Conservation (phyloP, 2,888 invertebrate species). For the Lasiommata megera region DNA sequence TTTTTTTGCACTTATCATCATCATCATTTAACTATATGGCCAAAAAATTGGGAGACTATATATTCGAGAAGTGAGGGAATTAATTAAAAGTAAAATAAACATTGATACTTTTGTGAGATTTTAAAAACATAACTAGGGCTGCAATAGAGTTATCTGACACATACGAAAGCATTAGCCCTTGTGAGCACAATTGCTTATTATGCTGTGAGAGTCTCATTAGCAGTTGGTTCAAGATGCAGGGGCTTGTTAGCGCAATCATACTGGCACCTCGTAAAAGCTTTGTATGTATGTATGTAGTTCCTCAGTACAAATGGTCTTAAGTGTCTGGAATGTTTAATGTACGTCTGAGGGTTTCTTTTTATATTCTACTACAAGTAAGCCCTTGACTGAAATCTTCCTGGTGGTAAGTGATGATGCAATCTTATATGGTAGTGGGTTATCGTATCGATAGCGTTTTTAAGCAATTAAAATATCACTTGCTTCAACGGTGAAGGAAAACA, state of each 20-base stretch:
- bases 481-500: too few species aligned
- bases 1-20: too few species aligned
- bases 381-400: too few species aligned
- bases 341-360: not conserved
- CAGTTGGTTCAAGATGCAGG: slow-evolving; percentile 58
- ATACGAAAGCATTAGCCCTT: slow-evolving; percentile 17
- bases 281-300: slow-evolving; percentile 38
- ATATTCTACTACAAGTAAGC: not conserved
- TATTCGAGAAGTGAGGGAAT: too few species aligned
- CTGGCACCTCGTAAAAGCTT: slow-evolving; percentile 45
- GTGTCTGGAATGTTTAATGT: slow-evolving; percentile 9
- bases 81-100: too few species aligned
- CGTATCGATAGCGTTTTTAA: too few species aligned
- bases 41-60: too few species aligned
- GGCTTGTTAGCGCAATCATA: slow-evolving; percentile 55
- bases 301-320: slow-evolving; percentile 16
- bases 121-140: not conserved
- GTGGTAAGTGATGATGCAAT: too few species aligned
- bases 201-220: slow-evolving; percentile 47
- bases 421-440: too few species aligned
- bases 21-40: too few species aligned
- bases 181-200: slow-evolving; percentile 25
- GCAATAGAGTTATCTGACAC: not conserved
- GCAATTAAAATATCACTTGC: too few species aligned
- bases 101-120: too few species aligned